These are phyloP conservation scores for Ptilonorhynchus violaceus DNA, from an alignment of 2,113 vertebrate species.

Conservation along the genomic window DNA sequence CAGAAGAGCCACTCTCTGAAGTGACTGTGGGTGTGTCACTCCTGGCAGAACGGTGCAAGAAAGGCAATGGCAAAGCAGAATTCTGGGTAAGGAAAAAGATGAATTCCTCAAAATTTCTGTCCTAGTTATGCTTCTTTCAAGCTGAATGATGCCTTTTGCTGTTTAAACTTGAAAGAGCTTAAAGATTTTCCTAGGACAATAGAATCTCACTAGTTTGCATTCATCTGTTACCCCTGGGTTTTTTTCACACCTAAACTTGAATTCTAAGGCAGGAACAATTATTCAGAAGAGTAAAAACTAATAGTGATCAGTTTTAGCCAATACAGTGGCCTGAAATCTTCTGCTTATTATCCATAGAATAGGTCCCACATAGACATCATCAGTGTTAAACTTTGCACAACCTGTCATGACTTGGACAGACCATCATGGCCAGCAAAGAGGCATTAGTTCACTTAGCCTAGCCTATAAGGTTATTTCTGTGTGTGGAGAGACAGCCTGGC, in stretches of 20 bases:
- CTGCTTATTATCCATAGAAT: neutral
- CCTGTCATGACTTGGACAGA: neutral
- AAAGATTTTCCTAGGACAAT: neutral
- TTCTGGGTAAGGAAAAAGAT: slow-evolving; percentile 86
- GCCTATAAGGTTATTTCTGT: neutral
- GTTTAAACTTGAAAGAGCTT: neutral
- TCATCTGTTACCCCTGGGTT: neutral
- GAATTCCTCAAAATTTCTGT: neutral
- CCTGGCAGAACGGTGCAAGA: slow-evolving; percentile 95
- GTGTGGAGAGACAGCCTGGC: neutral
- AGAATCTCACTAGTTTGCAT: neutral
- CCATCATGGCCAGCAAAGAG: neutral
- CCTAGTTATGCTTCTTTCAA: neutral
- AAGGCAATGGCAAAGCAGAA: slow-evolving; percentile 89
- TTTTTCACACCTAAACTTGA: neutral
- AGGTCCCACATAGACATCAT: neutral
- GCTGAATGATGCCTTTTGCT: neutral
- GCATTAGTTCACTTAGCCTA: neutral
- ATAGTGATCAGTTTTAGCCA: neutral
- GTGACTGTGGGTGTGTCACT: slow-evolving; percentile 92
- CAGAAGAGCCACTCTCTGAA: slow-evolving; percentile 90
- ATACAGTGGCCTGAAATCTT: neutral
- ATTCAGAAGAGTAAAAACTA: neutral
- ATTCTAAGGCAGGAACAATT: neutral
- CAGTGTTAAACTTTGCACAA: neutral